Base-by-base conservation (phyloP, 2,797 vertebrate genomes). In the Molossus molossus region DNA sequence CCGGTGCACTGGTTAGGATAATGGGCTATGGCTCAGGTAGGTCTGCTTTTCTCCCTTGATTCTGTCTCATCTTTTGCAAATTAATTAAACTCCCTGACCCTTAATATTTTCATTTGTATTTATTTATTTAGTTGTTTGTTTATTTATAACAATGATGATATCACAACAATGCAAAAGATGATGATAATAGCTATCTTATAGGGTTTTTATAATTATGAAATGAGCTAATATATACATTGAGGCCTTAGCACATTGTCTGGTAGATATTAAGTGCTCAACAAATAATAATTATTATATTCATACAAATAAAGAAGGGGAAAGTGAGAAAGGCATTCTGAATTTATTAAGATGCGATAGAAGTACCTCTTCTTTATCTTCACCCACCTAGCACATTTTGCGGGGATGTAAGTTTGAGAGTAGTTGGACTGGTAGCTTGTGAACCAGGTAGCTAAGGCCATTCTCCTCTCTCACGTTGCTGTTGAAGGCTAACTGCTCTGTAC, bases 191-290 rank as follows among this genome's bases (percentile, higher is more conserved):
- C 27, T 20, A 18, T 20, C 27, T 73, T 17, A 45, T 3, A 83
- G 17, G 37, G 50, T 76, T 89, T 83, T 96, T 89, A 37, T 87
- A 79, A 67, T 93, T 94, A 80, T 33, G 62, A 88, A 93, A 45
- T 87, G 62, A 87, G 8, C 40, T 91, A 79, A 73, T 21, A 33
- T 94, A 23, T 94, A 76, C 62, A 11, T 62, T 62, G 18, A 86
- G 6, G 33, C n/a, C 17, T 65, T 90, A 77, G 55, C 33, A 82
- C 45, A 65, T 93, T 87, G 12, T 76, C n/a, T 77, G 62, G 23
- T 88, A 58, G 33, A 11, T 70, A 57, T 27, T 75, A 62, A 91
- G 9, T 73, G 9, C 14, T 92, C 64, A 81, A 55, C 87, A 84
- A 76, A 60, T 94, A 55, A 29, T 69, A 45, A 81, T 67, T 73